Percentiles rank a stretch among this genome's conserved stretches.
phyloP scores from a whole-genome alignment of 30 jellyfish, hydroid and myxozoan species.

The Pseudorhiza aurosa region DNA sequence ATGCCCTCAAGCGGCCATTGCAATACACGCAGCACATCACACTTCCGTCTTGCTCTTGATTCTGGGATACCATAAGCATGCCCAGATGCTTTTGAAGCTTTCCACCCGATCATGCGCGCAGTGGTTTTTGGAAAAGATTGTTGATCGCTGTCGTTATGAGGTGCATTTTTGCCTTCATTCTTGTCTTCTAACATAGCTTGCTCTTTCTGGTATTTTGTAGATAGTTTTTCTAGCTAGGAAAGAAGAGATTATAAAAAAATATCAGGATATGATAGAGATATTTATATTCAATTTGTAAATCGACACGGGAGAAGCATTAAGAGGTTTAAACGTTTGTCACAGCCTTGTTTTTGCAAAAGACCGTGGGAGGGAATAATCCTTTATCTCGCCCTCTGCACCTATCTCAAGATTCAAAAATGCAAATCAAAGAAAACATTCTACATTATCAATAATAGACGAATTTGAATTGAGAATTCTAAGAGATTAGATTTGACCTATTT shows the following conservation, averaged over 20 bases:
- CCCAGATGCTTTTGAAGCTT: slow-evolving; percentile 43
- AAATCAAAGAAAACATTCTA: no score
- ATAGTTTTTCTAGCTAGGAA: slow-evolving; percentile 26
- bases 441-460: no score
- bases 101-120: slow-evolving; percentile 95
- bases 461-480: no score
- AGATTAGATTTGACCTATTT: no score
- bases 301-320: no score
- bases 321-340: no score
- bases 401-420: no score
- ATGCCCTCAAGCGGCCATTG: slow-evolving; percentile 94
- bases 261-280: neutral
- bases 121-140: slow-evolving; percentile 78
- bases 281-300: no score
- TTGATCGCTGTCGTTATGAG: slow-evolving; percentile 2
- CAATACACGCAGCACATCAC: slow-evolving; percentile 80
- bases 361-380: no score
- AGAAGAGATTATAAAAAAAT: neutral
- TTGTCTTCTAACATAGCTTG: neutral
- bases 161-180: neutral
- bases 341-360: no score
- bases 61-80: slow-evolving; percentile 87
- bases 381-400: no score
- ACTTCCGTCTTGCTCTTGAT: slow-evolving; percentile 83
- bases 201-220: slow-evolving; percentile 8